Percentiles rank a stretch among this genome's conserved stretches.
Conservation (phyloP, 2,888 invertebrate genomes). For the Drosophila koepferae region DNA sequence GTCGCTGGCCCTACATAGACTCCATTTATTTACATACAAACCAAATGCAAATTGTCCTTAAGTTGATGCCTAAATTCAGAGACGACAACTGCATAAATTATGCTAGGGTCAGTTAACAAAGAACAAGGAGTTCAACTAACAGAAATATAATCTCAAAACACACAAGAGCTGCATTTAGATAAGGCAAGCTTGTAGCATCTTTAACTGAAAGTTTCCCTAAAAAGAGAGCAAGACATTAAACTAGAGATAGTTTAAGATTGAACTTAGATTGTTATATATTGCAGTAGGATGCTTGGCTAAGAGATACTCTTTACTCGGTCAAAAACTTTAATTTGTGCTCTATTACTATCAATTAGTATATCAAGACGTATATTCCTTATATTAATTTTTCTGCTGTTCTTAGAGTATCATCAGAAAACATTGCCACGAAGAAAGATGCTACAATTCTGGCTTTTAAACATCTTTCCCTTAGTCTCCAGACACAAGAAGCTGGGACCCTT, state of each 20-base stretch:
- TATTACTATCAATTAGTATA: no score
- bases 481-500: no score
- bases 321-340: no score
- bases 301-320: neutral
- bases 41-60: conserved; percentile 8
- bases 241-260: neutral
- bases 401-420: no score
- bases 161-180: conserved; percentile 8
- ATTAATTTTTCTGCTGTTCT: no score
- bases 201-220: neutral
- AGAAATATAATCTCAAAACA: neutral
- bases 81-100: conserved; percentile 1
- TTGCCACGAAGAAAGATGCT: no score
- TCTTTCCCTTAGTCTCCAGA: no score
- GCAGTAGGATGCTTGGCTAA: neutral
- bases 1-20: neutral
- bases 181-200: conserved; percentile 2
- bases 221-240: neutral
- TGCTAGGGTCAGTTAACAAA: conserved; percentile 12
- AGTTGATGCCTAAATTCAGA: neutral
- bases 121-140: conserved; percentile 2
- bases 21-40: conserved; percentile 28
- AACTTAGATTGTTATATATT: neutral
- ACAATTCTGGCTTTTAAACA: no score
- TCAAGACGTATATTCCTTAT: no score